Conservation (phyloP, 2,113 vertebrate species). For the Atrichornis clamosus region DNA sequence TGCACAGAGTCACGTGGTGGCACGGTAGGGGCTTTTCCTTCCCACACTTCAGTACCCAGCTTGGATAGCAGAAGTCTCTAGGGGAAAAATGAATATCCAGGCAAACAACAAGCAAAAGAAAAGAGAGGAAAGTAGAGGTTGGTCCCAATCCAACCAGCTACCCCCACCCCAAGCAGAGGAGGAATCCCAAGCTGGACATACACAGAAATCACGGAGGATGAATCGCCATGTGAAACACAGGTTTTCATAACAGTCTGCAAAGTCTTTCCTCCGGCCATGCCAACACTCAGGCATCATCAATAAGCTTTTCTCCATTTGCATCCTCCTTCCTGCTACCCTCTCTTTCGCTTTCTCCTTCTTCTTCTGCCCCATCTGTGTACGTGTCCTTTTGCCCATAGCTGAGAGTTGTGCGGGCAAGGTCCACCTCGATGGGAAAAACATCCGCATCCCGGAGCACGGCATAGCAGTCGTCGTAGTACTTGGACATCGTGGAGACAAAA, state of each 20-base stretch:
- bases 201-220: slow-evolving; percentile 3
- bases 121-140: neutral
- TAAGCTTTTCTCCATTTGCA: slow-evolving; percentile 85
- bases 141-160: neutral
- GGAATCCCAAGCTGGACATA: slow-evolving; percentile 8
- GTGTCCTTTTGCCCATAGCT: slow-evolving; percentile 84
- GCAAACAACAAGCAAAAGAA: slow-evolving; percentile 2
- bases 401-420: slow-evolving; percentile 91
- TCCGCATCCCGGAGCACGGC: slow-evolving; percentile 89
- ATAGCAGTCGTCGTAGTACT: slow-evolving; percentile 94
- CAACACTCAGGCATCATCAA: slow-evolving; percentile 75
- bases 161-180: neutral
- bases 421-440: slow-evolving; percentile 98
- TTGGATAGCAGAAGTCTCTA: neutral
- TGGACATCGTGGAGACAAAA: slow-evolving; percentile 96
- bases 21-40: neutral
- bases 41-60: neutral
- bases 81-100: neutral
- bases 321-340: slow-evolving; percentile 57
- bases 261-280: neutral
- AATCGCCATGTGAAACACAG: neutral
- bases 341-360: slow-evolving; percentile 50
- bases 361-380: slow-evolving; percentile 79
- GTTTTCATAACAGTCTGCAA: neutral
- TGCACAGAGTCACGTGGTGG: accelerated